phyloP scores from a whole-genome alignment of 2,113 vertebrate species.

The Corynorhinus townsendii region DNA sequence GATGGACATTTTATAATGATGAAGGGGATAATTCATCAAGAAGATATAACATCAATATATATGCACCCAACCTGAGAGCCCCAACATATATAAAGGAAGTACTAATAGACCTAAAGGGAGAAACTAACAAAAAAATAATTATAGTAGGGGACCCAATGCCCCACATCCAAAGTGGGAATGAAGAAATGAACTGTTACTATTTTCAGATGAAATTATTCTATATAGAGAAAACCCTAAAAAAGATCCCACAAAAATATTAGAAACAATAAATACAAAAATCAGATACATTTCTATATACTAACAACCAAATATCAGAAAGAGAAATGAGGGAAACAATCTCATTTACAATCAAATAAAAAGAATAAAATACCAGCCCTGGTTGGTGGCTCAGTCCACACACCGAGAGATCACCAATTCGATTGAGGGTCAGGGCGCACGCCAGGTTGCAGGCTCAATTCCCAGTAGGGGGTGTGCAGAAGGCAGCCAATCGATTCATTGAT shows the following conservation, averaged over 20 bases:
- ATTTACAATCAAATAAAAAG: neutral
- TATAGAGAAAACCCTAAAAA: neutral
- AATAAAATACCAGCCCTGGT: neutral
- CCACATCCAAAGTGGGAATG: neutral
- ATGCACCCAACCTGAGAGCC: neutral
- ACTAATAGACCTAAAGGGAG: neutral
- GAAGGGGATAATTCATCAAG: neutral
- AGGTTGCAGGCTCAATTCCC: no score
- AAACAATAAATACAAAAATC: neutral
- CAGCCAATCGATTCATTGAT: no score
- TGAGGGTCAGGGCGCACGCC: no score
- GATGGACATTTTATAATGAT: no score
- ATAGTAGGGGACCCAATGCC: neutral
- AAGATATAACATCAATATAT: neutral
- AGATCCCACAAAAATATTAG: neutral
- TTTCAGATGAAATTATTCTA: neutral
- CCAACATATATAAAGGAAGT: neutral
- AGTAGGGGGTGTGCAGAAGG: no score
- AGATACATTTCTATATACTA: neutral
- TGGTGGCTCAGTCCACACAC: no score
- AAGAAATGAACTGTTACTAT: neutral
- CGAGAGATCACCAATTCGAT: no score
- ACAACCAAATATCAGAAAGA: neutral
- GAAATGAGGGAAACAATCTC: neutral
- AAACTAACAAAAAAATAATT: neutral